Evolutionary conservation across 2,888 invertebrate species (phyloP).

Genomic region (Drosophila histrio): DNA sequence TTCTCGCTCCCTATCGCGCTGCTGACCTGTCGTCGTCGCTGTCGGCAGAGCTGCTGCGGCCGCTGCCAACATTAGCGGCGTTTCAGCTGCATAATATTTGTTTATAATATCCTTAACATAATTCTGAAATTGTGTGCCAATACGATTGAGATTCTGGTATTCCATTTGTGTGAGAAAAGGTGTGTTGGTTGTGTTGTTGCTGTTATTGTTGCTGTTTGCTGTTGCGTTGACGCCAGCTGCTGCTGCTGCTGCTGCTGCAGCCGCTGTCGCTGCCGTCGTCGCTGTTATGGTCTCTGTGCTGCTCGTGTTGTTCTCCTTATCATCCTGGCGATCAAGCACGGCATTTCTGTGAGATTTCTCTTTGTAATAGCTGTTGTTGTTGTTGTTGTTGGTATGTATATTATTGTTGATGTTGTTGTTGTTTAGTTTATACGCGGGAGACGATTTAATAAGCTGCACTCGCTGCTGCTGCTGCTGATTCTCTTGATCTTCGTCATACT

Average conservation of each 20-base stretch:
- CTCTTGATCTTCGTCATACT: constrained; percentile 78
- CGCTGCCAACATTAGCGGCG: constrained; percentile 80
- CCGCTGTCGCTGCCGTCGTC: constrained; percentile 21
- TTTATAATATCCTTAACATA: constrained; percentile 84
- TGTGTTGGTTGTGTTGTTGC: constrained; percentile 56
- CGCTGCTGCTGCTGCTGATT: constrained; percentile 76
- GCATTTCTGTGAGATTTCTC: constrained; percentile 79
- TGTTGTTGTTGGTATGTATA: constrained; percentile 51
- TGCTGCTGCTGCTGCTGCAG: constrained; percentile 29
- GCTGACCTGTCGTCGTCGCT: constrained; percentile 67
- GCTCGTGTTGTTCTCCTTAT: constrained; percentile 67
- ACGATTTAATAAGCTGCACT: constrained; percentile 84
- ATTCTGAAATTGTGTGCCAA: constrained; percentile 84
- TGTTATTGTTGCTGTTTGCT: constrained; percentile 44
- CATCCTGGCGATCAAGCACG: constrained; percentile 63
- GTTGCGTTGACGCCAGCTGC: constrained; percentile 28
- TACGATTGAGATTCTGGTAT: constrained; percentile 83
- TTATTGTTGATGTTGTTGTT: constrained; percentile 62
- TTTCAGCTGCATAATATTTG: constrained; percentile 83
- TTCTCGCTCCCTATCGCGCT: constrained; percentile 35
- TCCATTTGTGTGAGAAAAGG: constrained; percentile 83
- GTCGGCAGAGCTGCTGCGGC: constrained; percentile 70
- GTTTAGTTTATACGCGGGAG: constrained; percentile 84
- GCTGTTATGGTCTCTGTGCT: constrained; percentile 36
- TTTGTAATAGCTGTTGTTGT: constrained; percentile 64